Evolutionary conservation across 2,797 vertebrate genomes (phyloP), one percentile per base, ranked within the genome.

Genomic region (Megaceryle alcyon): DNA sequence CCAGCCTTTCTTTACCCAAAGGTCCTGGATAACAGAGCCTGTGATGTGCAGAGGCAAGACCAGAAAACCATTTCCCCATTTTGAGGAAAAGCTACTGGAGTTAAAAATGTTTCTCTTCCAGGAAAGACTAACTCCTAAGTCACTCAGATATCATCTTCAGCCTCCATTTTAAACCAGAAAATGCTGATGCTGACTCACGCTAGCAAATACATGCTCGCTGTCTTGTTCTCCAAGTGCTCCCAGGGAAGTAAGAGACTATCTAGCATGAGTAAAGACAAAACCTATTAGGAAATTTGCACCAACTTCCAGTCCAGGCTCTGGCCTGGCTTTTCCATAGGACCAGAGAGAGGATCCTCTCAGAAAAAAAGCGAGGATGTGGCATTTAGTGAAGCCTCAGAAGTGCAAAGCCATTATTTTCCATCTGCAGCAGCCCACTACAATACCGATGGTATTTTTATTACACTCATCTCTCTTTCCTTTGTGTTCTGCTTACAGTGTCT

Each of bases 401-500:
- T 77, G 86, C 83, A 96, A 82, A 88, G 48, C 48, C 66, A 43
- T 73, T 82, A 39, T 80, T 92, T 91, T 56, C 70, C 63, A 48
- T 0, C 0, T 3, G 15, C 63, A 59, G 22, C 70, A 56, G 22
- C 20, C 35, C 54, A 12, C 35, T 53, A 63, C 60, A 86, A 14
- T 68, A 70, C 60, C 12, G 33, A 20, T 49, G 37, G 37, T 29
- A 77, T 92, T 95, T 93, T 88, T 88, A 88, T 88, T 86, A 93
- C 0, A 15, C 75, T 90, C 53, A 46, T 77, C 81, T 88, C 65
- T 61, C 85, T 91, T 35, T 66, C 46, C 71, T 94, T 96, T 96
- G 94, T 86, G 69, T 95, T 95, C 65, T 95, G 95, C 92, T 96
- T 95, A 95, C 93, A 84, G 83, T 65, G 80, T 53, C 78, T 92